A percentile compares a stretch with the other conserved stretches of the same genome.
phyloP scores from a whole-genome alignment of 2,888 invertebrate species.

The Apodemia hepburni region DNA sequence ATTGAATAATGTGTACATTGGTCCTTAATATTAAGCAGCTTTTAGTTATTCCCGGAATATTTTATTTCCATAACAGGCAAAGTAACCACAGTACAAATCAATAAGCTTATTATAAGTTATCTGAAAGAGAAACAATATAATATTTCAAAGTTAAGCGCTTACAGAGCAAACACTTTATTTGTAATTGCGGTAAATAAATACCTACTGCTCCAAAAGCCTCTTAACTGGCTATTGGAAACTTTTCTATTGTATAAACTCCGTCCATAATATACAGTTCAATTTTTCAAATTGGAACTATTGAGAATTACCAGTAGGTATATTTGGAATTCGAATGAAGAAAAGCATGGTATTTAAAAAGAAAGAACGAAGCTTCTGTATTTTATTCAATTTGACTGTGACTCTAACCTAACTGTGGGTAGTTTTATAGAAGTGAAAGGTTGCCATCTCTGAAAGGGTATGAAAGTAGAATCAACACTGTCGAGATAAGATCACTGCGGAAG shows the following conservation, averaged over 20 bases:
- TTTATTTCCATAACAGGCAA: constrained; percentile 10
- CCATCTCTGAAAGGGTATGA: too few species aligned
- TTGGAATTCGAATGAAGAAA: too few species aligned
- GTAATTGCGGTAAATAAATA: constrained; percentile 49
- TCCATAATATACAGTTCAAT: not conserved
- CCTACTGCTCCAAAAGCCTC: constrained; percentile 55
- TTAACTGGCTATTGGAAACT: constrained; percentile 71
- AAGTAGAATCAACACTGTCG: too few species aligned
- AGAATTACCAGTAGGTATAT: too few species aligned
- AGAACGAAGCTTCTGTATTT: too few species aligned
- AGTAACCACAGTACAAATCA: constrained; percentile 23
- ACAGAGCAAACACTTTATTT: constrained; percentile 49
- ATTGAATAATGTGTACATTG: too few species aligned
- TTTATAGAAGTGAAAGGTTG: too few species aligned
- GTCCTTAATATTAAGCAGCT: too few species aligned
- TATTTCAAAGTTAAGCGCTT: constrained; percentile 22
- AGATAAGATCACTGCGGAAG: too few species aligned
- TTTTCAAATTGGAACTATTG: constrained; percentile 10
- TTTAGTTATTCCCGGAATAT: not conserved
- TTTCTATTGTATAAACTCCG: constrained; percentile 30
- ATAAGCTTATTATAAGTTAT: constrained; percentile 25
- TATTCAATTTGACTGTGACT: too few species aligned
- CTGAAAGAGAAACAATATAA: constrained; percentile 13
- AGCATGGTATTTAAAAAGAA: too few species aligned
- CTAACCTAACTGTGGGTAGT: too few species aligned